These are phyloP conservation scores for Alsophila aescularia DNA, from an alignment of 2,888 invertebrate genomes.

Conservation along the genomic window DNA sequence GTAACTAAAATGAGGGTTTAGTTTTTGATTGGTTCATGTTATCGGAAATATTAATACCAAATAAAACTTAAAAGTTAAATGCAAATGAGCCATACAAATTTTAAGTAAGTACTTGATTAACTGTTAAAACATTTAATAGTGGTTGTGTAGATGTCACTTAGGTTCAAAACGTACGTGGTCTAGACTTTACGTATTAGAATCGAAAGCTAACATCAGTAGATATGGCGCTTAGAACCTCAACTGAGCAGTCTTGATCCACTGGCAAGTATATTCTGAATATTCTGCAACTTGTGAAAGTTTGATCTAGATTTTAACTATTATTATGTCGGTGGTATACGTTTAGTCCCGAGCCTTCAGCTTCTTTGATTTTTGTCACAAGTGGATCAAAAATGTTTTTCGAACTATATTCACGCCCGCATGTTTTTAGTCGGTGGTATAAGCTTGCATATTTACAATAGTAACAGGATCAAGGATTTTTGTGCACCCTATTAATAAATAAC, in stretches of 20 bases:
- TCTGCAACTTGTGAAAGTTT: neutral
- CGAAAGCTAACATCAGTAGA: constrained; percentile 16
- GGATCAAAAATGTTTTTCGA: constrained; percentile 24
- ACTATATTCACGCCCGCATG: constrained; percentile 24
- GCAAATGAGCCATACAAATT: too few species aligned
- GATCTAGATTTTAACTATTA: neutral
- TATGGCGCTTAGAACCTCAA: constrained; percentile 15
- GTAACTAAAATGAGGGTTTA: too few species aligned
- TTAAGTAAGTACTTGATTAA: too few species aligned
- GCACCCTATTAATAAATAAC: neutral
- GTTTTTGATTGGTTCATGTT: too few species aligned
- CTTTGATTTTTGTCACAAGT: constrained; percentile 14
- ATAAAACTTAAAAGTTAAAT: neutral
- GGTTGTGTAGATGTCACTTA: constrained; percentile 38
- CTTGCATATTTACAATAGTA: constrained; percentile 33
- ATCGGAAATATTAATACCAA: neutral
- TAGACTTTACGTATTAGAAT: constrained; percentile 10
- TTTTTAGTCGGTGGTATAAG: constrained; percentile 34
- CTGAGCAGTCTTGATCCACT: constrained; percentile 18
- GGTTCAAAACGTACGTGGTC: constrained; percentile 18
- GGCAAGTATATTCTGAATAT: constrained; percentile 10
- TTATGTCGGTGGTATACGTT: constrained; percentile 17
- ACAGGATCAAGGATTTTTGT: neutral
- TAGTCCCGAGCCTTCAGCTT: constrained; percentile 14
- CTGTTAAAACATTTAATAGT: constrained; percentile 5